These are phyloP conservation scores for Steinernema scapterisci DNA, from an alignment of 2,888 invertebrate genomes.

Conservation along the genomic window DNA sequence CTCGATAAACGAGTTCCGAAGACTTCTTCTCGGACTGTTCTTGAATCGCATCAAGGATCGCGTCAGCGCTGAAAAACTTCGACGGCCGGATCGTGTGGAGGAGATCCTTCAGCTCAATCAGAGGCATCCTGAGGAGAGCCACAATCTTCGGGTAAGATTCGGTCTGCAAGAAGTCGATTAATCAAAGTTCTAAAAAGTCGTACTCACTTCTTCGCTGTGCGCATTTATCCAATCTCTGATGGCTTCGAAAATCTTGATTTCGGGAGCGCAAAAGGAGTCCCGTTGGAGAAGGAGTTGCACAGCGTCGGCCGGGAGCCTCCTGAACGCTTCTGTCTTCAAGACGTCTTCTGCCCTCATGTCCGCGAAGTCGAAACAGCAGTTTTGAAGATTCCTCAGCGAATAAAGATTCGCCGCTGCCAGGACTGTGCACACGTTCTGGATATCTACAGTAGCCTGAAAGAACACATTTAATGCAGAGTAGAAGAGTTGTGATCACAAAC, in stretches of 20 bases:
- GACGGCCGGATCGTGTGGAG: constrained; percentile 86
- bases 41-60: constrained; percentile 90
- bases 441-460: constrained; percentile 77
- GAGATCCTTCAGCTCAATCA: constrained; percentile 86
- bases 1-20: constrained; percentile 83
- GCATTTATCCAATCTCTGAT: constrained; percentile 84
- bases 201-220: constrained; percentile 19
- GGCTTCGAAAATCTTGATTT: constrained; percentile 90
- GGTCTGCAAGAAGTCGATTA: constrained; percentile 33
- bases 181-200: not conserved
- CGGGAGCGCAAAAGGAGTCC: constrained; percentile 93
- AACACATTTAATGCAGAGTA: not conserved
- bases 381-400: constrained; percentile 73
- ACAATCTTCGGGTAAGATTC: constrained; percentile 52
- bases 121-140: constrained; percentile 77
- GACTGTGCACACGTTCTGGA: constrained; percentile 90
- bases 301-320: constrained; percentile 72
- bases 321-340: constrained; percentile 77
- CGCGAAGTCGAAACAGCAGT: constrained; percentile 86
- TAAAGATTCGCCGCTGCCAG: constrained; percentile 85
- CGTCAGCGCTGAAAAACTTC: constrained; percentile 83
- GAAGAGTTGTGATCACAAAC: constrained; percentile 32
- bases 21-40: constrained; percentile 80
- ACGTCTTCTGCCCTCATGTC: constrained; percentile 86
- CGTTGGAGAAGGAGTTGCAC: constrained; percentile 83